phyloP scores from a whole-genome alignment of 35 echinoderm and acorn worm species.

The Heliocidaris tuberculata region DNA sequence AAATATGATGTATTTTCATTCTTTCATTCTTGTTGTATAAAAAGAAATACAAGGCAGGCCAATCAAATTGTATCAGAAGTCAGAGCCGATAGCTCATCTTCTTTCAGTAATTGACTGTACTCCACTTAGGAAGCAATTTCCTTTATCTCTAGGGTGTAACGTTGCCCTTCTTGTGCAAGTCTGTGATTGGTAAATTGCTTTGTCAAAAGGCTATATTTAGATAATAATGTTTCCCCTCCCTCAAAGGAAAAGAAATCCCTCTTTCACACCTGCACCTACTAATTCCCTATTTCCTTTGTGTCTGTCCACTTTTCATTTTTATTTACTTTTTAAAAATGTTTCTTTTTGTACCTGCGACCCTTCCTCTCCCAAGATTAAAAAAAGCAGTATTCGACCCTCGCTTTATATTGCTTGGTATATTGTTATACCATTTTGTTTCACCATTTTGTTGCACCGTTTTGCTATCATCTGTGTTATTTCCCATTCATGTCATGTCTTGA shows the following conservation, averaged over 20 bases:
- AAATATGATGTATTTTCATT: neutral
- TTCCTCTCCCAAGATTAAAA: no score
- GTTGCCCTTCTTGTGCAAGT: neutral
- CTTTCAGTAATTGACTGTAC: neutral
- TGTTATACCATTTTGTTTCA: no score
- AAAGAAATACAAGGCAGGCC: neutral
- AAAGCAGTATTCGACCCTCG: no score
- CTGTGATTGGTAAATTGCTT: neutral
- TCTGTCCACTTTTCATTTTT: neutral
- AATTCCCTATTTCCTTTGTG: neutral
- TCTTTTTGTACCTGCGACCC: no score
- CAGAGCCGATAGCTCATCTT: neutral
- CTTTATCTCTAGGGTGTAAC: neutral
- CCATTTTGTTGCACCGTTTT: no score
- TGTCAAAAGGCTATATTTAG: slow-evolving; percentile 2
- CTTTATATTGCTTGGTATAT: no score
- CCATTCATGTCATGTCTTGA: no score
- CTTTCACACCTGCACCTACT: neutral
- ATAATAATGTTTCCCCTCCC: neutral
- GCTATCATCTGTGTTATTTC: no score
- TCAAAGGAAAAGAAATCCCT: neutral
- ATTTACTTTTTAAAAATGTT: no score
- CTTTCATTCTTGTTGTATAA: neutral
- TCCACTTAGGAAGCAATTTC: neutral
- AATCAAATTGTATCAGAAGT: neutral